A percentile compares a stretch with the other conserved stretches of the same genome.
Conservation (phyloP, 2,888 invertebrate species). For the Crepidodera aurea region DNA sequence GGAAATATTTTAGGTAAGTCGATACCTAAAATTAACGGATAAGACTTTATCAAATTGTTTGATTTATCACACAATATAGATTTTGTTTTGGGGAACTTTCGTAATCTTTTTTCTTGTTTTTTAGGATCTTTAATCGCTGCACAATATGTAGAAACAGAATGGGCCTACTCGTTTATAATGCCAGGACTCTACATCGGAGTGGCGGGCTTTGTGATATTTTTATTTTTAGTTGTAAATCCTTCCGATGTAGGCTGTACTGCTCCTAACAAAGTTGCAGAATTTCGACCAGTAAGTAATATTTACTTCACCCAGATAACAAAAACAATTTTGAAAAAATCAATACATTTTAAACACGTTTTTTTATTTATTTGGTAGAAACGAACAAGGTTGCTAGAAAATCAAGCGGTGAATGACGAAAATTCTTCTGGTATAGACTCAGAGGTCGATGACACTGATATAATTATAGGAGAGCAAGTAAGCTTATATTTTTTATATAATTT, state of each 20-base stretch:
- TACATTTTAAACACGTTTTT: constrained; percentile 9
- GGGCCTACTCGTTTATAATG: constrained; percentile 91
- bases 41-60: background rate
- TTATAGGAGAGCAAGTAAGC: constrained; percentile 68
- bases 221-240: constrained; percentile 87
- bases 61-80: background rate
- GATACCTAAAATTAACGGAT: background rate
- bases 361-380: no score
- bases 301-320: background rate
- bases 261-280: constrained; percentile 31
- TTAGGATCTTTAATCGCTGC: constrained; percentile 84
- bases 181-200: constrained; percentile 84
- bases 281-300: constrained; percentile 33
- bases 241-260: constrained; percentile 69
- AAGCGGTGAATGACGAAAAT: constrained; percentile 48
- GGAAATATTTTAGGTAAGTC: constrained; percentile 87
- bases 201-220: constrained; percentile 77
- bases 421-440: constrained; percentile 43
- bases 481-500: background rate
- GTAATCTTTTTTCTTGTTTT: constrained; percentile 28
- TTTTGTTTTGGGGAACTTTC: no score
- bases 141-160: constrained; percentile 82
- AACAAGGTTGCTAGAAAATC: constrained; percentile 50
- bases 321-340: background rate
- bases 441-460: constrained; percentile 60